These are phyloP conservation scores for Synchiropus splendidus DNA, from an alignment of 2,113 vertebrate species.

Conservation along the genomic window DNA sequence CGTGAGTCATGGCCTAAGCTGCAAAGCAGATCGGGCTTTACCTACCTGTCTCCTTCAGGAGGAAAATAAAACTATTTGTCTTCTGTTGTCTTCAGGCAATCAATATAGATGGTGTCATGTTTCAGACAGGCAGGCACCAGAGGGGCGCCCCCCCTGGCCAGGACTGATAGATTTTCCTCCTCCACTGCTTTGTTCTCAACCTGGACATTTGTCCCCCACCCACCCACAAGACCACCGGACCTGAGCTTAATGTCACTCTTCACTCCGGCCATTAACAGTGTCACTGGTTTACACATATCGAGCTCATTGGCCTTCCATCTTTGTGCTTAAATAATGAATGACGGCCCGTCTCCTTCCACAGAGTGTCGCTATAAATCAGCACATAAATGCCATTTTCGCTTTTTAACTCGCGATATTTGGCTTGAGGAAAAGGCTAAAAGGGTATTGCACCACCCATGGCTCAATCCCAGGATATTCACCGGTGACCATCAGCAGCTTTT, in stretches of 20 bases:
- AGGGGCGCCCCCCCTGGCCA: slow-evolving; percentile 34
- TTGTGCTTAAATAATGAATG: slow-evolving; percentile 44
- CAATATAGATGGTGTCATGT: slow-evolving; percentile 45
- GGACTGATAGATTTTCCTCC: slow-evolving; percentile 34
- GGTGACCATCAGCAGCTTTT: too few relatives aligned
- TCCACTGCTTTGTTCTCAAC: slow-evolving; percentile 35
- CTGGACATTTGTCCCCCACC: slow-evolving; percentile 18
- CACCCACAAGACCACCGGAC: too few relatives aligned
- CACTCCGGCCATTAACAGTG: slow-evolving; percentile 6
- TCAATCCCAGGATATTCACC: too few relatives aligned
- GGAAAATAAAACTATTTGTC: slow-evolving; percentile 43
- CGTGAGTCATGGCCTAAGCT: slow-evolving; percentile 50
- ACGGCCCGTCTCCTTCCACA: slow-evolving; percentile 7
- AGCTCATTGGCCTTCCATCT: slow-evolving; percentile 19
- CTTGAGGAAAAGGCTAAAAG: too few relatives aligned
- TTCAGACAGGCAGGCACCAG: slow-evolving; percentile 56
- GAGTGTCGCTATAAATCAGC: slow-evolving; percentile 41
- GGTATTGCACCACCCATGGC: too few relatives aligned
- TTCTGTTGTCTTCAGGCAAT: slow-evolving; percentile 43
- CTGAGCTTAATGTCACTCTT: slow-evolving; percentile 12
- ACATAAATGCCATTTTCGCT: too few relatives aligned
- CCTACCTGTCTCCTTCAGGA: too few relatives aligned
- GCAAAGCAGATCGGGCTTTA: too few relatives aligned
- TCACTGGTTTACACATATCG: slow-evolving; percentile 15
- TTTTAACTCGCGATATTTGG: too few relatives aligned